Percentiles rank a stretch among this genome's conserved stretches.
These are phyloP conservation scores for Platerodrilus igneus DNA, from an alignment of 2,888 invertebrate genomes.

Conservation along the genomic window DNA sequence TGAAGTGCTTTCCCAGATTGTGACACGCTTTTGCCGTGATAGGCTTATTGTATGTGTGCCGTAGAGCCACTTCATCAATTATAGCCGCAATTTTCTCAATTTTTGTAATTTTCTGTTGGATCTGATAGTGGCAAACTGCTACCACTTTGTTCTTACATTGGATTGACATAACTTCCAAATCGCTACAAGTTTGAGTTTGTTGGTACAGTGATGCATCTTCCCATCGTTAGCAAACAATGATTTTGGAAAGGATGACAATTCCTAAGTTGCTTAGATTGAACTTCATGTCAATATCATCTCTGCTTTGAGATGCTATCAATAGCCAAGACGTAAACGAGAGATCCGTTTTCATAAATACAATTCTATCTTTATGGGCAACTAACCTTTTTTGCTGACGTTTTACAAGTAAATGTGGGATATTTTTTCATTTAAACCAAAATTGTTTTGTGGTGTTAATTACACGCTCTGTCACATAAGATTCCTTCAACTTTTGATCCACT, in stretches of 20 bases:
- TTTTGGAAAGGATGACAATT: constrained; percentile 2
- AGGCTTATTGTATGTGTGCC: constrained; percentile 2
- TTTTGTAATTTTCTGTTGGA: constrained; percentile 2
- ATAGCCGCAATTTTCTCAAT: background rate
- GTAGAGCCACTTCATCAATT: constrained; percentile 3
- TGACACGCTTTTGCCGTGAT: background rate
- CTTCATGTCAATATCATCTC: constrained; percentile 5
- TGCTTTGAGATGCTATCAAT: constrained; percentile 2
- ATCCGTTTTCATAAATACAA: constrained; percentile 8
- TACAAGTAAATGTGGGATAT: constrained; percentile 6
- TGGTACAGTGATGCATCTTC: too few relatives aligned
- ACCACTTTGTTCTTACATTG: constrained; percentile 2
- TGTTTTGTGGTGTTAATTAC: too few relatives aligned
- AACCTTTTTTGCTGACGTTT: constrained; percentile 8
- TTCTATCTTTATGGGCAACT: constrained; percentile 6
- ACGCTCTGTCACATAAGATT: too few relatives aligned
- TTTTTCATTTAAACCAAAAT: constrained; percentile 10
- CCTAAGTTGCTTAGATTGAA: constrained; percentile 4
- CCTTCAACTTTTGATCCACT: too few relatives aligned
- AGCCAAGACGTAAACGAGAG: constrained; percentile 3
- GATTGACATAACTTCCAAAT: background rate
- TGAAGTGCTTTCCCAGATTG: constrained; percentile 1
- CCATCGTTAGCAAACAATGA: constrained; percentile 3
- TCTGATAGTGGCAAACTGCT: constrained; percentile 3
- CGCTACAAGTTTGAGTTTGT: constrained; percentile 2